These are phyloP conservation scores for Takifugu bimaculatus DNA, from an alignment of 2,113 vertebrate species.

Conservation along the genomic window DNA sequence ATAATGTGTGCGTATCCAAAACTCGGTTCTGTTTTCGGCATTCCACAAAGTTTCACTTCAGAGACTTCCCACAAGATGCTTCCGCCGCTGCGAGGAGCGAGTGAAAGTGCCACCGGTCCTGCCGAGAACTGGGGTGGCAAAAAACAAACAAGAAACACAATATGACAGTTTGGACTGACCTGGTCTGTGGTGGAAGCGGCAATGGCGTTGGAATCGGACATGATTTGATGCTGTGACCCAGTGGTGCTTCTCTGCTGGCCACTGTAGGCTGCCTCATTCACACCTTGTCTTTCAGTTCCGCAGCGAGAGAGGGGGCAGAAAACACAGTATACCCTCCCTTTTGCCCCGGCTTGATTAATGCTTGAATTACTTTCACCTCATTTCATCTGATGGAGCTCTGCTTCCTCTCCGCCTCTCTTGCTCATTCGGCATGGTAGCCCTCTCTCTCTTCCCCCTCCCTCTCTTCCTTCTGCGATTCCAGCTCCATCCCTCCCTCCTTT, in stretches of 20 bases:
- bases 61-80: constrained; percentile 13
- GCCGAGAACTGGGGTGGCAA: background rate
- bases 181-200: constrained; percentile 71
- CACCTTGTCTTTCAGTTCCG: constrained; percentile 76
- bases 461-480: constrained; percentile 40
- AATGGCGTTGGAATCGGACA: constrained; percentile 73
- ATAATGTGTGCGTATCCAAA: constrained; percentile 61
- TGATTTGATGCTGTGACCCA: constrained; percentile 73
- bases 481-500: constrained; percentile 42
- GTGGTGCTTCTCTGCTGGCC: constrained; percentile 70
- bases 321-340: constrained; percentile 73
- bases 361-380: constrained; percentile 84
- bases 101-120: constrained; percentile 1
- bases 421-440: constrained; percentile 77
- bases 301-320: constrained; percentile 53
- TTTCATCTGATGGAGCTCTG: constrained; percentile 82
- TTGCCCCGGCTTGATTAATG: constrained; percentile 82
- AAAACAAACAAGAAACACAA: constrained; percentile 3
- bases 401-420: constrained; percentile 81
- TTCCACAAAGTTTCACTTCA: constrained; percentile 5
- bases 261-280: constrained; percentile 77
- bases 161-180: constrained; percentile 69
- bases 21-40: constrained; percentile 32
- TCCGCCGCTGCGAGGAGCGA: constrained; percentile 2
- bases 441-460: constrained; percentile 44